Conservation (phyloP, 2,888 invertebrate species). For the Phyllotreta striolata region DNA sequence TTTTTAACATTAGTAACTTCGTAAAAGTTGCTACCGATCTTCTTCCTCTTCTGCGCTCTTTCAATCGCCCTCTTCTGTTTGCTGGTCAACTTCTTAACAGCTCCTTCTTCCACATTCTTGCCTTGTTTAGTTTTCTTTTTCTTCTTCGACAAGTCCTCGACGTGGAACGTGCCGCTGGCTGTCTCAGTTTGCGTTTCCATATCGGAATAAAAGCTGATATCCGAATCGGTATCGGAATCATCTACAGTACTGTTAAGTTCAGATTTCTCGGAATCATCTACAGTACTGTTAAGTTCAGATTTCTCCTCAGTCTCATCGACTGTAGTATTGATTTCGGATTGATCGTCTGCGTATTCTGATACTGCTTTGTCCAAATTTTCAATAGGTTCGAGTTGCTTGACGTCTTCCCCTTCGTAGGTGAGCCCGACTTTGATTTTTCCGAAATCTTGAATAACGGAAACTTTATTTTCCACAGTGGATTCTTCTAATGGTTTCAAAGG, state of each 20-base stretch:
- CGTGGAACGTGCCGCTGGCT: conserved; percentile 63
- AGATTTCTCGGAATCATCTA: conserved; percentile 33
- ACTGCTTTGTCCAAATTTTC: conserved; percentile 52
- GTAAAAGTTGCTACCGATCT: conserved; percentile 89
- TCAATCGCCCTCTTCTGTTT: conserved; percentile 80
- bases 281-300: conserved; percentile 44
- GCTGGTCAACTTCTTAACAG: conserved; percentile 71
- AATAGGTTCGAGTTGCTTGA: conserved; percentile 66
- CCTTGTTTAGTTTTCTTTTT: conserved; percentile 43
- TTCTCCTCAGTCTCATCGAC: conserved; percentile 52
- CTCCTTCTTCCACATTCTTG: conserved; percentile 45
- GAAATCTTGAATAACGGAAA: conserved; percentile 80
- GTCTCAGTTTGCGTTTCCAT: conserved; percentile 65
- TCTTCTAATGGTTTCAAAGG: conserved; percentile 64
- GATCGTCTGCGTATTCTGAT: conserved; percentile 55
- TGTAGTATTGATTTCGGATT: conserved; percentile 62
- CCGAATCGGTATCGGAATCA: conserved; percentile 64
- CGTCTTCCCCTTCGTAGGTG: conserved; percentile 62
- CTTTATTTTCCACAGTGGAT: conserved; percentile 52
- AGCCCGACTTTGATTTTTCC: conserved; percentile 78
- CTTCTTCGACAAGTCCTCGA: conserved; percentile 55
- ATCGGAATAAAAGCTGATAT: conserved; percentile 74
- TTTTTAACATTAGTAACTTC: conserved; percentile 90
- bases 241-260: conserved; percentile 40
- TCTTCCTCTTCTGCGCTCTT: conserved; percentile 77